Evolutionary conservation across 2,797 vertebrate species (phyloP), one percentile per base, ranked within the genome.

Genomic region (Erethizon dorsatum): DNA sequence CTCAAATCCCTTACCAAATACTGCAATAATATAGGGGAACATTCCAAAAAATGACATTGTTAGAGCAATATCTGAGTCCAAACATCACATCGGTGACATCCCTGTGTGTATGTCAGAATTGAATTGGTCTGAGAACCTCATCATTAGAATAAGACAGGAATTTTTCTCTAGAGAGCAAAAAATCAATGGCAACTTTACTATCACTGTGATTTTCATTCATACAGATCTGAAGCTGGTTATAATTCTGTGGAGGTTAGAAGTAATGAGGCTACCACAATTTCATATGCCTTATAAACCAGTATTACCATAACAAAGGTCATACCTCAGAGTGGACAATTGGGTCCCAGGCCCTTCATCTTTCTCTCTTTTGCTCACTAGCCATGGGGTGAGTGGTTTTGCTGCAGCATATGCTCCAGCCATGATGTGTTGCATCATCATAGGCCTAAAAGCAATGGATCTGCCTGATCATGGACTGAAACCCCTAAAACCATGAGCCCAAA

Each of bases 1-100:
- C 71, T n/a, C 41, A 83, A 88, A 96, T 50, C 5, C 33, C 41
- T 92, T 63, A 82, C 33, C 80, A 95, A 93, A 79, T 52, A 63
- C 18, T 75, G 12, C 14, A 78, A 5, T 37, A 47, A 79, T 33
- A 1, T 9, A 83, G 5, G 37, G 41, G 28, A 63, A 57, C 18
- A 22, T 45, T 90, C 20, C 12, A 90, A 54, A n/a, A 95, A 93
- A 71, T 56, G 8, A 11, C 67, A 59, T 17, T 83, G 24, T 24
- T 47, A 15, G 52, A 94, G 31, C 52, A 75, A 3, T 28, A 20
- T 71, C 45, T 92, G 73, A 82, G 47, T 47, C 54, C 79, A 82
- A 28, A 67, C 6, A 15, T 92, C 82, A 33, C 45, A 54, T 2
- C 54, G 12, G 1, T 85, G 33, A 88, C n/a, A 50, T 45, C 17